These are phyloP conservation scores for Zoroaster sp. DNA, from an alignment of 53 echinoderm and acorn worm genomes.

Conservation along the genomic window DNA sequence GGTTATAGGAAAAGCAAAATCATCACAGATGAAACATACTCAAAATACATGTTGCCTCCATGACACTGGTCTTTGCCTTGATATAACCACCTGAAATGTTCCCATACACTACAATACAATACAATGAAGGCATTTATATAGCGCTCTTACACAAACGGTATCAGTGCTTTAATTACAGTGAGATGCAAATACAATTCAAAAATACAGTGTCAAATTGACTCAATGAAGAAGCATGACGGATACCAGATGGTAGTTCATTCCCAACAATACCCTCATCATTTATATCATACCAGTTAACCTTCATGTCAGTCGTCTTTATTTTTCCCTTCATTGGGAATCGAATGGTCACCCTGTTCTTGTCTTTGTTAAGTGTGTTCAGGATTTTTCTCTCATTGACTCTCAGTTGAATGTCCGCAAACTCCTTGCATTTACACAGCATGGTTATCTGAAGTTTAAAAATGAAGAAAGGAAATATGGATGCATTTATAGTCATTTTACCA, in stretches of 20 bases:
- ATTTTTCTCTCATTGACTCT: constrained; percentile 78
- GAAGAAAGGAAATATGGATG: background rate
- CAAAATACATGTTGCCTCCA: no score
- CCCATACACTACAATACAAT: no score
- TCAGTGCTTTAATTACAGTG: background rate
- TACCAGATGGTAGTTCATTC: no score
- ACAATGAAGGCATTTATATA: no score
- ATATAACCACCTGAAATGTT: no score
- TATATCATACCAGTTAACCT: constrained; percentile 83
- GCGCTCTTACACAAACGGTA: no score
- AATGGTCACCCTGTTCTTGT: constrained; percentile 74
- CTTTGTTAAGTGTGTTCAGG: constrained; percentile 78
- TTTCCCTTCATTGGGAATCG: constrained; percentile 81
- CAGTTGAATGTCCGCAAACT: constrained; percentile 80
- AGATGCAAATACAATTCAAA: no score
- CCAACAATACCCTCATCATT: background rate
- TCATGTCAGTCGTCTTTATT: constrained; percentile 82
- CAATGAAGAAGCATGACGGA: no score
- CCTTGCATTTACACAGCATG: constrained; percentile 80
- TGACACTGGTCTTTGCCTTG: no score
- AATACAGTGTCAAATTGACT: no score
- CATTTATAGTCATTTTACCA: no score
- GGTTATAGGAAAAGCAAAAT: background rate
- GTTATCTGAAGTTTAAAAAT: constrained; percentile 31
- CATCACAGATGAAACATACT: background rate